phyloP scores from a whole-genome alignment of 2,113 vertebrate species.

The Bambusicola thoracicus region DNA sequence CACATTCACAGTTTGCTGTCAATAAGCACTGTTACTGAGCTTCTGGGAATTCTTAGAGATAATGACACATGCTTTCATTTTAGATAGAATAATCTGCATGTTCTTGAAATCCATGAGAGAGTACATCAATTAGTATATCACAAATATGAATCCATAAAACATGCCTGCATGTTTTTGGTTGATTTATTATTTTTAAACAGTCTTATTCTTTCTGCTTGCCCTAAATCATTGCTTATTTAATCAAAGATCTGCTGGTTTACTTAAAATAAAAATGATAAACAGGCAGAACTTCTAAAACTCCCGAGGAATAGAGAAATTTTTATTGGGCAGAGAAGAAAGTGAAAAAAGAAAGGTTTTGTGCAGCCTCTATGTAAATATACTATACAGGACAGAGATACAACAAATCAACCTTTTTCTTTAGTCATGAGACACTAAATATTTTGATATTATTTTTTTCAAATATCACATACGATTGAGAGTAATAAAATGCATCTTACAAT shows the following conservation, averaged over 20 bases:
- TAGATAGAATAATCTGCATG: conserved; percentile 42
- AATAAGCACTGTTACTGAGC: conserved; percentile 19
- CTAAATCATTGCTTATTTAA: conserved; percentile 25
- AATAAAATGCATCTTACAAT: not conserved
- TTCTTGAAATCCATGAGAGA: conserved; percentile 55
- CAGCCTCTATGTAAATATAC: not conserved
- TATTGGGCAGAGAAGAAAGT: not conserved
- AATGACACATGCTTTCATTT: conserved; percentile 58
- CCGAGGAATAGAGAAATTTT: not conserved
- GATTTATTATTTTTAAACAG: conserved; percentile 22
- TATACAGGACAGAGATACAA: not conserved
- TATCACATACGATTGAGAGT: not conserved
- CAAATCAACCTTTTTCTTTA: not conserved
- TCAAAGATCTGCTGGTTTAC: not conserved
- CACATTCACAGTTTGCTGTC: not conserved
- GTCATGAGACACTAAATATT: not conserved
- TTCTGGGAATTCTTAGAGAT: conserved; percentile 59
- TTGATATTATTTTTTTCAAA: not conserved
- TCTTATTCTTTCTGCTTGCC: not conserved
- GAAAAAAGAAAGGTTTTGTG: not conserved
- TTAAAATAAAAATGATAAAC: not conserved
- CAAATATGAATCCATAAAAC: conserved; percentile 36
- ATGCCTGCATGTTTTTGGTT: not conserved
- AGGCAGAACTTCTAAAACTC: not conserved
- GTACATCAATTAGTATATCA: conserved; percentile 44